Conservation (phyloP, 2,888 invertebrate species). For the Cephus rjabovi region DNA sequence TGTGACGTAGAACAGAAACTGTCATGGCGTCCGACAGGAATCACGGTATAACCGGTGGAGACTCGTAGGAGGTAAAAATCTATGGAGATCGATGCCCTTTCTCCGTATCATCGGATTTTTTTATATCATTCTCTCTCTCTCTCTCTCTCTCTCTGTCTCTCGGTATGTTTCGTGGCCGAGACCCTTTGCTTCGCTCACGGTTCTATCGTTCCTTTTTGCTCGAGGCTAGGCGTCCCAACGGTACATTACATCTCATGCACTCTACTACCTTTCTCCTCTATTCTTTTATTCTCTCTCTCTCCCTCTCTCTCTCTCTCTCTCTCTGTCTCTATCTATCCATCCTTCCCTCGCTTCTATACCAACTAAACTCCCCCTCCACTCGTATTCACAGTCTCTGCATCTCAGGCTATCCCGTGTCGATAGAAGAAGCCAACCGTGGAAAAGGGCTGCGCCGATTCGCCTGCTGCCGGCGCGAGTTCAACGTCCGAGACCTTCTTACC, state of each 20-base stretch:
- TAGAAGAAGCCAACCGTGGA: not conserved
- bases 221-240: not conserved
- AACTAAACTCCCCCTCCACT: not conserved
- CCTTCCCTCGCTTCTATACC: not conserved
- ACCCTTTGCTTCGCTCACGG: not conserved
- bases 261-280: slow-evolving; percentile 2
- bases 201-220: not conserved
- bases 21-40: not conserved
- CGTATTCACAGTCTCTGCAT: not conserved
- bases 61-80: not conserved
- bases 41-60: not conserved
- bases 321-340: not conserved
- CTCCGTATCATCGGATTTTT: not conserved
- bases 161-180: not conserved
- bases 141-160: slow-evolving; percentile 3
- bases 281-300: not conserved
- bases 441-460: not conserved
- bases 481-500: not conserved
- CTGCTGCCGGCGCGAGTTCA: not conserved
- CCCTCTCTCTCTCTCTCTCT: not conserved
- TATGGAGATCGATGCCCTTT: not conserved
- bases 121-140: not conserved
- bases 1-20: not conserved
- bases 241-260: not conserved
- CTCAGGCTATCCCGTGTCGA: not conserved